Percentiles rank a stretch among this genome's conserved stretches.
Evolutionary conservation across 2,888 invertebrate genomes (phyloP).

Genomic region (Pterostichus madidus): DNA sequence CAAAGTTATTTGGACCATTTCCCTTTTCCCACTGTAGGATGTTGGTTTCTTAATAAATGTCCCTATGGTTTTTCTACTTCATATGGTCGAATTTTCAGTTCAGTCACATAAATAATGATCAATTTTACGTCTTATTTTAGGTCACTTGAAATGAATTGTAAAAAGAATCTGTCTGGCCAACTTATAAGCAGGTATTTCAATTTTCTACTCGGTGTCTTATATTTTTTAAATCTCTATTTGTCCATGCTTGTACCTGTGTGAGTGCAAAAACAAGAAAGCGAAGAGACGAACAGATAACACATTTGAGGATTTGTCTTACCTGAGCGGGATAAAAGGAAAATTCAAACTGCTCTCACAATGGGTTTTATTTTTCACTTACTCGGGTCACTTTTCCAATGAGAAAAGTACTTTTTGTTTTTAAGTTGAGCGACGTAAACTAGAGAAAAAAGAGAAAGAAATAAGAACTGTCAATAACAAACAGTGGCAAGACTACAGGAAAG

Average conservation of each 20-base stretch:
- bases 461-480: not conserved
- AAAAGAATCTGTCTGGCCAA: not conserved
- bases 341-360: conserved; percentile 22
- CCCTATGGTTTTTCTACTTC: too few species aligned
- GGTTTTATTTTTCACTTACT: conserved; percentile 21
- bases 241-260: not conserved
- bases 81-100: too few species aligned
- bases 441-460: conserved; percentile 1
- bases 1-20: too few species aligned
- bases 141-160: too few species aligned
- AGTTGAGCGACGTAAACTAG: not conserved
- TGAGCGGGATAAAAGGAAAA: conserved; percentile 20
- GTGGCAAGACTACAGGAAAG: not conserved
- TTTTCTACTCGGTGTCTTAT: not conserved
- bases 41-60: too few species aligned
- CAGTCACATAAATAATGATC: too few species aligned
- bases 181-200: conserved; percentile 1
- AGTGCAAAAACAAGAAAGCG: not conserved
- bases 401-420: not conserved
- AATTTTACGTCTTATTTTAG: too few species aligned
- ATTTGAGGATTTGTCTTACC: conserved; percentile 23
- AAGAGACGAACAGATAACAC: not conserved
- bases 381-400: conserved; percentile 9
- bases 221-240: conserved; percentile 4
- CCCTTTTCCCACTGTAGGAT: too few species aligned